phyloP scores from a whole-genome alignment of 2,113 vertebrate genomes.

The cat (Felis catus) region F.catus_Fca126_mat1.0 CM031426.1:42773001-42773500 shows the following conservation, averaged over 20 bases:
- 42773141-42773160: slow-evolving; percentile 46
- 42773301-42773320: neutral
- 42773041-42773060: slow-evolving; percentile 10
- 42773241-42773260: neutral
- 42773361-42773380: neutral
- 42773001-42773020: slow-evolving; percentile 43
- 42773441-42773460: neutral
- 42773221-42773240: slow-evolving; percentile 13
- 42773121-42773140: slow-evolving; percentile 56
- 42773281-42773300: neutral
- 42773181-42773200: slow-evolving; percentile 26
- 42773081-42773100: slow-evolving; percentile 52
- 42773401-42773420: neutral
- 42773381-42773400: neutral
- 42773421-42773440: neutral
- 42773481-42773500: neutral
- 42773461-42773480: neutral
- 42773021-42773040: slow-evolving; percentile 12
- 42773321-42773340: neutral
- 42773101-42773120: slow-evolving; percentile 59
- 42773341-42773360: neutral
- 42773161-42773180: slow-evolving; percentile 38
- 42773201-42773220: neutral
- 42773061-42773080: slow-evolving; percentile 42
- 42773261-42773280: slow-evolving; percentile 43